These are phyloP conservation scores for Poecilobothrus nobilitatus DNA, from an alignment of 2,888 invertebrate species.

Conservation along the genomic window DNA sequence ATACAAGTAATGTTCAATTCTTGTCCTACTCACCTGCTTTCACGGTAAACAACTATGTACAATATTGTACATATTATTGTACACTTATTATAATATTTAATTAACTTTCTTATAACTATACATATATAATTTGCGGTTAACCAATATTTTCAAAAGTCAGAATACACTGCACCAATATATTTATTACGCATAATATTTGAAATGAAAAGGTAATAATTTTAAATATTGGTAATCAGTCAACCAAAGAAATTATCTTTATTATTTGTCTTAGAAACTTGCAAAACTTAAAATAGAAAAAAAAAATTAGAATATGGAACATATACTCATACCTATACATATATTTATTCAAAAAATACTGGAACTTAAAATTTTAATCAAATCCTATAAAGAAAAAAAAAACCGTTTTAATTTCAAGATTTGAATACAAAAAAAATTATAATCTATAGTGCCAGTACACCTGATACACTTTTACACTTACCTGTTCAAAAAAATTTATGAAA, in stretches of 20 bases:
- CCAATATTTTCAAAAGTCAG: neutral
- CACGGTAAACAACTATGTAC: too few species aligned
- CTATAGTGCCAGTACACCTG: neutral
- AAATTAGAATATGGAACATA: neutral
- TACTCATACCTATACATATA: neutral
- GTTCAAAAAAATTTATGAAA: neutral
- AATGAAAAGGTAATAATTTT: too few species aligned
- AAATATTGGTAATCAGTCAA: neutral
- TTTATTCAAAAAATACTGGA: too few species aligned
- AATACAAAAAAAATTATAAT: neutral
- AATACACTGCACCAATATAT: too few species aligned
- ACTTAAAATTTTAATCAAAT: too few species aligned
- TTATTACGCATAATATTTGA: too few species aligned
- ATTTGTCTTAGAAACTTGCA: neutral
- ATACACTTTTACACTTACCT: neutral
- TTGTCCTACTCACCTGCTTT: neutral
- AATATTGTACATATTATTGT: too few species aligned
- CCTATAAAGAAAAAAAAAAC: neutral
- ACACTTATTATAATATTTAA: neutral
- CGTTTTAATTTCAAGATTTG: neutral
- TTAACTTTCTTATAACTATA: neutral
- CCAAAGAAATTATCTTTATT: neutral
- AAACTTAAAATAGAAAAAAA: too few species aligned
- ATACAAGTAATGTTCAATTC: neutral
- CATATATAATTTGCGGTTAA: neutral